Percentiles rank a stretch among this genome's conserved stretches.
These are phyloP conservation scores for Eurystomus glaucurus DNA, from an alignment of 2,797 vertebrate genomes.

Conservation along the genomic window DNA sequence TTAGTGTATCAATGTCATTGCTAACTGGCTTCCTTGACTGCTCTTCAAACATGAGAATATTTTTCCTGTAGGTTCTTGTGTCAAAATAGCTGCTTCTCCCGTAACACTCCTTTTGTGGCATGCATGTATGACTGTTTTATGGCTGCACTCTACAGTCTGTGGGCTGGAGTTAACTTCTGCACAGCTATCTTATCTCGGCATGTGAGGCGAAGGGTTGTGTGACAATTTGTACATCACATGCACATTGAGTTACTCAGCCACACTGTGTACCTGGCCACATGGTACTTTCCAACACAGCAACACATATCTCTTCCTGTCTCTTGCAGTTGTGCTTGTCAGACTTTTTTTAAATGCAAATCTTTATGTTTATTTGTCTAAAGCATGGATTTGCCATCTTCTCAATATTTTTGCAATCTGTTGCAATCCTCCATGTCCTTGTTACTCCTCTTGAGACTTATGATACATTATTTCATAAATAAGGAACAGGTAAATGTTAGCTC, in stretches of 20 bases:
- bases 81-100: neutral
- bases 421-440: neutral
- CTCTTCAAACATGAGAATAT: accelerated
- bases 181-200: neutral
- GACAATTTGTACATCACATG: neutral
- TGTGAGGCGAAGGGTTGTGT: neutral
- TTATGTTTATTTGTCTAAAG: neutral
- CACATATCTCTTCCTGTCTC: accelerated
- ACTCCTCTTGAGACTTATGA: neutral
- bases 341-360: neutral
- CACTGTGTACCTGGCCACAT: accelerated
- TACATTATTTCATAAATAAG: neutral
- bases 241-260: neutral
- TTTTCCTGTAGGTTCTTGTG: neutral
- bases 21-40: neutral
- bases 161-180: neutral
- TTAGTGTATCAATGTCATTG: neutral
- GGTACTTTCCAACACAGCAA: neutral
- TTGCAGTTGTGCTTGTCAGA: neutral
- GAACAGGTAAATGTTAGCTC: neutral
- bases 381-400: neutral
- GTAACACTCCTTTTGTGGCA: neutral
- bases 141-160: neutral
- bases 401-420: neutral
- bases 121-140: neutral